Conservation (phyloP, 2,797 vertebrate species). For the Sebastes iracundus region DNA sequence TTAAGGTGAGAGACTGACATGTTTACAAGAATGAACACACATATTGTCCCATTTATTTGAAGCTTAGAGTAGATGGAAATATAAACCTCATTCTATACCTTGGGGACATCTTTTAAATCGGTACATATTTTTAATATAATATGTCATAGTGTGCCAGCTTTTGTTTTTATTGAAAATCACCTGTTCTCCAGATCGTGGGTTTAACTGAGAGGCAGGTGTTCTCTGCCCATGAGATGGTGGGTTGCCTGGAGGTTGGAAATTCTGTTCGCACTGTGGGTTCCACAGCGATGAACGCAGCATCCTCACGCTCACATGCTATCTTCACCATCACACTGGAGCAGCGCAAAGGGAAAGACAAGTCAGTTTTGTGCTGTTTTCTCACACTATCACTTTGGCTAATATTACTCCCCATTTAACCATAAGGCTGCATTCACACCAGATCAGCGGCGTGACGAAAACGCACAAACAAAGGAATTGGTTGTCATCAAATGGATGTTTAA, state of each 20-base stretch:
- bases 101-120: neutral
- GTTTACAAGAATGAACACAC: neutral
- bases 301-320: slow-evolving; percentile 96
- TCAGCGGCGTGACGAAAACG: no score
- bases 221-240: slow-evolving; percentile 86
- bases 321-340: slow-evolving; percentile 96
- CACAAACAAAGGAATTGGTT: no score
- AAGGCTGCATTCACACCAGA: neutral
- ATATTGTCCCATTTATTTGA: neutral
- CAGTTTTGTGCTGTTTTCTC: slow-evolving; percentile 55
- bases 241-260: slow-evolving; percentile 93
- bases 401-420: neutral
- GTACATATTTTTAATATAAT: neutral
- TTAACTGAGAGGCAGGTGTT: slow-evolving; percentile 88
- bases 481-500: neutral
- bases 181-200: slow-evolving; percentile 87
- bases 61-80: neutral
- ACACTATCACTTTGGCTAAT: neutral
- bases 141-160: neutral
- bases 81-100: neutral
- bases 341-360: slow-evolving; percentile 89
- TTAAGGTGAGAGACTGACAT: slow-evolving; percentile 86
- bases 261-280: slow-evolving; percentile 91
- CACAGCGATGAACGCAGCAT: slow-evolving; percentile 96
- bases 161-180: neutral